A percentile compares a stretch with the other conserved stretches of the same genome.
Conservation (phyloP, 2,888 invertebrate species). For the Orgyia antiqua region DNA sequence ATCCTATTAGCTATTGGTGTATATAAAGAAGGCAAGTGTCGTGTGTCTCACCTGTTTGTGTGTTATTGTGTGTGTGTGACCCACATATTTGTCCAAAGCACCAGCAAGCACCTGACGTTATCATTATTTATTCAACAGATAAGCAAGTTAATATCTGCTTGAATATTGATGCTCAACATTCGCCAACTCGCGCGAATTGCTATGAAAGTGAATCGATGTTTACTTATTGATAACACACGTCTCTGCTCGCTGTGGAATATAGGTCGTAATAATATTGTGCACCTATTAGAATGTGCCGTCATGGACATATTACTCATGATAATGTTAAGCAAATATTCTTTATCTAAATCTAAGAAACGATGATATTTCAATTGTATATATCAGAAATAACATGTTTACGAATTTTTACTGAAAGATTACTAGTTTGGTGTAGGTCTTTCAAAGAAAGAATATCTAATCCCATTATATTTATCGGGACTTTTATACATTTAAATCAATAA, state of each 20-base stretch:
- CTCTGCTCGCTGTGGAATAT: conserved; percentile 19
- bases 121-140: conserved; percentile 27
- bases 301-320: conserved; percentile 2
- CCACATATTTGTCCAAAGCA: conserved; percentile 21
- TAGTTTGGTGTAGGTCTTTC: too few relatives aligned
- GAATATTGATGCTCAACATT: conserved; percentile 35
- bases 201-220: conserved; percentile 36
- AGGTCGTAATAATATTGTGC: conserved; percentile 17
- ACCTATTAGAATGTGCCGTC: conserved; percentile 7
- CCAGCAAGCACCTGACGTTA: conserved; percentile 30
- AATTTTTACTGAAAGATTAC: too few relatives aligned
- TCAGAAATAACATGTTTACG: too few relatives aligned
- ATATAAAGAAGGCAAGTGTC: too few relatives aligned
- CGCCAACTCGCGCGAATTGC: conserved; percentile 38
- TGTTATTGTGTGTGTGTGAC: conserved; percentile 24
- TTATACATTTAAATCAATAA: too few relatives aligned
- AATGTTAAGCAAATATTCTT: too few relatives aligned
- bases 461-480: too few relatives aligned
- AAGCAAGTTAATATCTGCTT: conserved; percentile 22
- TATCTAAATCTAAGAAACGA: too few relatives aligned
- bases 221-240: conserved; percentile 25
- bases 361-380: too few relatives aligned
- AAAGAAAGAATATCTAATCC: too few relatives aligned
- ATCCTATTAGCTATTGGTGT: too few relatives aligned
- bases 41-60: neutral